A percentile compares a stretch with the other conserved stretches of the same genome.
These are phyloP conservation scores for Geococcyx californianus DNA, from an alignment of 2,113 vertebrate genomes.

Conservation along the genomic window DNA sequence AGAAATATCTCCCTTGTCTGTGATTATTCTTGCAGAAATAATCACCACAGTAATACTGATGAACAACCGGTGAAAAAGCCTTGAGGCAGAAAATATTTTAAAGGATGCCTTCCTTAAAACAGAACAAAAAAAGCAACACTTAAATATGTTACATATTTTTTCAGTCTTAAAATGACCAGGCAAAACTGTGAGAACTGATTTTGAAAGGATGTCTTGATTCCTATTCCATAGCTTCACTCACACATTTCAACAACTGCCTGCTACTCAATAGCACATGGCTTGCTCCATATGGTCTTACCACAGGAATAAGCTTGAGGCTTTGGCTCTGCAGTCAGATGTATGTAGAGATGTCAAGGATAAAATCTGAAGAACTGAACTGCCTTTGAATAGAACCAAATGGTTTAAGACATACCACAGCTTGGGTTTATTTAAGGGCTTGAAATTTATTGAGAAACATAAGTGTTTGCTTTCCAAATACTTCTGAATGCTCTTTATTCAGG, in stretches of 20 bases:
- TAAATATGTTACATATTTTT: background rate
- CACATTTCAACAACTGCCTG: background rate
- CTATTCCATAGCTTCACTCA: background rate
- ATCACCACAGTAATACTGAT: background rate
- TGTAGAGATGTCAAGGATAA: background rate
- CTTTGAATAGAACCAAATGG: background rate
- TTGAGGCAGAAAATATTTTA: background rate
- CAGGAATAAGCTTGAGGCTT: background rate
- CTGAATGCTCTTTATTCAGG: background rate
- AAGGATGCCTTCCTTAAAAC: background rate
- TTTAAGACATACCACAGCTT: background rate
- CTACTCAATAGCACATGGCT: background rate
- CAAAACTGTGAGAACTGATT: background rate
- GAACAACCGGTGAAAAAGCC: background rate
- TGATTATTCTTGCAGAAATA: background rate
- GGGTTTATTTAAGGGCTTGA: background rate
- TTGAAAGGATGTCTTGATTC: background rate
- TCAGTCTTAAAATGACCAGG: background rate
- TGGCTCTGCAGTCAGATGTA: background rate
- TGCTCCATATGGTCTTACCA: background rate
- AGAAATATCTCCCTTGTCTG: background rate
- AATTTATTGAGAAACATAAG: background rate
- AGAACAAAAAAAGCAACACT: background rate
- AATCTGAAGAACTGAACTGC: background rate
- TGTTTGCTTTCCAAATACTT: background rate